Evolutionary conservation across 2,113 vertebrate genomes (phyloP).

Genomic region (Heteronetta atricapilla): DNA sequence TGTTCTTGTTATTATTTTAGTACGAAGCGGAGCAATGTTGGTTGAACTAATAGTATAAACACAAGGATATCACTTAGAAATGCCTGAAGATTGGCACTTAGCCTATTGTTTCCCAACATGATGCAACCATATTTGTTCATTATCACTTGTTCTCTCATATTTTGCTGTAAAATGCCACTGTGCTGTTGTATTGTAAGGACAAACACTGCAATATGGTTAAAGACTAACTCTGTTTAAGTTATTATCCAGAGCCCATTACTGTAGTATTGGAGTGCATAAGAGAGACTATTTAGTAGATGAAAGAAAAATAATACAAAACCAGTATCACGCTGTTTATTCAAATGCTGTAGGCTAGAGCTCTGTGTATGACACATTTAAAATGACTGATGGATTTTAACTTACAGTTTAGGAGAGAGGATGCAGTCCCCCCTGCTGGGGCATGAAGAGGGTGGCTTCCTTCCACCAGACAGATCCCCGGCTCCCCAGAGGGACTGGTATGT

Average conservation of each 20-base stretch:
- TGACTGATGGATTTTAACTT: conserved; percentile 37
- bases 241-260: conserved; percentile 15
- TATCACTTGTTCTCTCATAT: conserved; percentile 3
- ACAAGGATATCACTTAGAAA: conserved; percentile 54
- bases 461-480: not conserved
- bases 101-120: conserved; percentile 22
- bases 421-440: not conserved
- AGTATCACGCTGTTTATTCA: conserved; percentile 20
- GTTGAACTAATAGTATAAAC: conserved; percentile 65
- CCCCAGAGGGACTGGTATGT: not conserved
- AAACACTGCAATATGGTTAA: conserved; percentile 27
- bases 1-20: conserved; percentile 67
- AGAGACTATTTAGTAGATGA: conserved; percentile 9
- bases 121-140: conserved; percentile 20
- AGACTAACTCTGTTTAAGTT: conserved; percentile 13
- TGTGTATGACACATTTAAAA: conserved; percentile 23
- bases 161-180: conserved; percentile 14
- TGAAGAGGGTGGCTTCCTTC: not conserved
- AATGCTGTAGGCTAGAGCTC: conserved; percentile 26
- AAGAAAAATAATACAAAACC: conserved; percentile 29
- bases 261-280: not conserved
- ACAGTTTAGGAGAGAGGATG: not conserved
- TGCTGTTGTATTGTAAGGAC: not conserved
- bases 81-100: conserved; percentile 41
- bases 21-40: conserved; percentile 42